Evolutionary conservation across 2,797 vertebrate species (phyloP).

Genomic region (Linurgus olivaceus): DNA sequence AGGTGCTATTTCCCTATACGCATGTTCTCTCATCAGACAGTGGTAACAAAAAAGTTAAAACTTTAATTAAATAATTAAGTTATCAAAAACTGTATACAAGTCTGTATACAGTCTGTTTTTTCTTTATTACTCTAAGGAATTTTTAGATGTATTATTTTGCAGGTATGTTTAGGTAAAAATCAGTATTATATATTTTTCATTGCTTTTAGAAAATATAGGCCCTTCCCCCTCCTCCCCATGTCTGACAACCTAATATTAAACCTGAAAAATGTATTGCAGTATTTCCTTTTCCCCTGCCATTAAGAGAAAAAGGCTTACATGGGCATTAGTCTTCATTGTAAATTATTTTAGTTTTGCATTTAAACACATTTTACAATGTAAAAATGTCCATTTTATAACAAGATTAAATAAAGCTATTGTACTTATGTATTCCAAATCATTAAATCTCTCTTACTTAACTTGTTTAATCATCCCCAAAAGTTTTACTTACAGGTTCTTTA

Average conservation of each 20-base stretch:
- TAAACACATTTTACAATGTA: not conserved
- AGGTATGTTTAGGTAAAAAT: not conserved
- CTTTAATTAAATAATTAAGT: not conserved
- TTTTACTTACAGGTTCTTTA: not conserved
- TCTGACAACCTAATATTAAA: not conserved
- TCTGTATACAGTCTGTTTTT: not conserved
- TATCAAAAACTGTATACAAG: not conserved
- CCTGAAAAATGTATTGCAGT: not conserved
- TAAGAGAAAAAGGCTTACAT: not conserved
- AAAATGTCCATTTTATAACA: not conserved
- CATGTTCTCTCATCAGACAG: not conserved
- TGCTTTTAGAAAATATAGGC: not conserved
- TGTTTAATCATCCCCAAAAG: not conserved
- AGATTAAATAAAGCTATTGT: not conserved
- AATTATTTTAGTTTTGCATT: not conserved
- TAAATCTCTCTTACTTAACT: not conserved
- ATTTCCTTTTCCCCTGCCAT: not conserved
- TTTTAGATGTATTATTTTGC: not conserved
- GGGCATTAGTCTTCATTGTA: not conserved
- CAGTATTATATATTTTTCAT: not conserved
- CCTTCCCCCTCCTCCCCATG: fast-evolving
- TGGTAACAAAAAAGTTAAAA: not conserved
- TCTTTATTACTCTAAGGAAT: not conserved
- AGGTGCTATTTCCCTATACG: not conserved
- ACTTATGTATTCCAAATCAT: not conserved